phyloP scores from a whole-genome alignment of 2,113 vertebrate genomes.

The Piliocolobus tephrosceles region DNA sequence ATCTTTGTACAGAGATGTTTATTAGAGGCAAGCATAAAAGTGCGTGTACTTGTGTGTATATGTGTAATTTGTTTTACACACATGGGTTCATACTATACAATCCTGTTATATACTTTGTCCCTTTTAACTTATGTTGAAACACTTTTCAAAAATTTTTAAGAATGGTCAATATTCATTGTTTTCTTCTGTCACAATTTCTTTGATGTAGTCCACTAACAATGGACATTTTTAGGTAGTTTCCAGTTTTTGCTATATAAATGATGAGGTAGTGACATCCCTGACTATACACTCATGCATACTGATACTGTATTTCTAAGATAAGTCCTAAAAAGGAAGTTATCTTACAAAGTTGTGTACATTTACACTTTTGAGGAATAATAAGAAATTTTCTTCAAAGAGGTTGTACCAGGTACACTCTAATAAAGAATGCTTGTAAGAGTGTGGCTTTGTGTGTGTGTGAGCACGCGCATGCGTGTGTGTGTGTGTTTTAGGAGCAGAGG shows the following conservation, averaged over 20 bases:
- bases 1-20: not conserved
- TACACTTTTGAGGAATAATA: not conserved
- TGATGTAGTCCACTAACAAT: not conserved
- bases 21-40: not conserved
- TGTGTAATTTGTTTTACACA: not conserved
- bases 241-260: not conserved
- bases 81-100: not conserved
- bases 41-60: not conserved
- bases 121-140: not conserved
- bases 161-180: not conserved
- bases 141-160: not conserved
- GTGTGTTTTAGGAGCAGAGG: too few species aligned
- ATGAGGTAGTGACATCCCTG: not conserved
- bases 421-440: not conserved
- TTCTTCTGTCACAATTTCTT: not conserved
- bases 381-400: not conserved
- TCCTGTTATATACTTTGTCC: not conserved
- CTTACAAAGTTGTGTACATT: not conserved
- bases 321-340: not conserved
- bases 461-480: not conserved
- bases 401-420: not conserved
- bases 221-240: not conserved
- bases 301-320: not conserved
- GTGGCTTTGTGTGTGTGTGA: accelerated
- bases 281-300: accelerated